Base-by-base conservation (phyloP, 2,113 vertebrate species). In the Hippolais icterina region DNA sequence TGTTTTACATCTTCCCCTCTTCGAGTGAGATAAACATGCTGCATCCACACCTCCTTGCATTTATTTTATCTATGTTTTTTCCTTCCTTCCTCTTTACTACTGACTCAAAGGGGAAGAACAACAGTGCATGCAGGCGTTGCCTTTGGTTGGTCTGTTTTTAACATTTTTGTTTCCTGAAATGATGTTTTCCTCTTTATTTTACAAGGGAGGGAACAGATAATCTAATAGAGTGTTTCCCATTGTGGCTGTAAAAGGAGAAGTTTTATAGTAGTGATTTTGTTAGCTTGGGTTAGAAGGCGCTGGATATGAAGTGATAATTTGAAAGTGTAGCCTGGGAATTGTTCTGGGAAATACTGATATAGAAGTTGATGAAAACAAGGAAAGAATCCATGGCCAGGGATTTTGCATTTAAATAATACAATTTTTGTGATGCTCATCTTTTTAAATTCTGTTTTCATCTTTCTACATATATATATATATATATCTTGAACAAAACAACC, bases 131-230 rank as follows among this genome's bases (percentile, higher is more conserved):
- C 79, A 60, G 79, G 79, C 83, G 63, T 65, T 89, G 70, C 68
- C 63, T 78, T 94, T 83, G 33, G 83, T 54, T 76, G 50, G 37
- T 77, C 17, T 80, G 93, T 90, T 91, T 39, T 46, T 35, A 85
- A 54, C 49, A 7, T 87, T 91, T 95, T 69, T 80, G 31, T 89
- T 95, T 90, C 88, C 94, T 95, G 89, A 41, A 92, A 84, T 95
- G 74, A 10, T 2, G 1, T 84, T 93, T 91, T 29, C 31, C 69
- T 1, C 56, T 78, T 90, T 83, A 72, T 90, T 93, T 85, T 78
- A 77, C 37, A 27, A 76, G 61, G 53, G 81, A 90, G 65, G 42
- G 64, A 89, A 28, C 6, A 44, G 79, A 50, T 88, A 87, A 63
- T 72, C 68, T 77, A 53, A 95, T 42, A 64, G 72, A 69, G 6